Evolutionary conservation across 2,888 invertebrate species (phyloP).

Genomic region (Heliconius ismenius): DNA sequence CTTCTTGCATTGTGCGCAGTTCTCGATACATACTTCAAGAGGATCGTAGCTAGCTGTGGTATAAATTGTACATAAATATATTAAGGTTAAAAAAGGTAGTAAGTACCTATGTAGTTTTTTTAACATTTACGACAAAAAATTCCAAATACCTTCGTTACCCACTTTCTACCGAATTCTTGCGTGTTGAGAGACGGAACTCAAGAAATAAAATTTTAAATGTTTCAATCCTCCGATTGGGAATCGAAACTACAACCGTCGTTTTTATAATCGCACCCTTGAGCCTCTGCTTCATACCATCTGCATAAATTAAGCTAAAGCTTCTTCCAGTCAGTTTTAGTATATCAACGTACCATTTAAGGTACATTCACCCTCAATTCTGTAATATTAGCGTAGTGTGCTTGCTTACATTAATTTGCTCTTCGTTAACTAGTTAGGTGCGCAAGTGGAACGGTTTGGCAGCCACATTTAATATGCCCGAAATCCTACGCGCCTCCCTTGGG

Average conservation of each 20-base stretch:
- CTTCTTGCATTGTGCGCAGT: conserved; percentile 94
- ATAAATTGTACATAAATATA: conserved; percentile 24
- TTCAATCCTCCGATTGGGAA: not conserved
- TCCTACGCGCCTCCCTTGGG: conserved; percentile 23
- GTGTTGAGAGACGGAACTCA: too few relatives aligned
- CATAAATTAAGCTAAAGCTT: not conserved
- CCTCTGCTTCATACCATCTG: too few relatives aligned
- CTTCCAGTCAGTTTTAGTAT: not conserved
- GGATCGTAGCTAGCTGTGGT: conserved; percentile 77
- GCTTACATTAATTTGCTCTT: conserved; percentile 27
- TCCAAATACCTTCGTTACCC: too few relatives aligned
- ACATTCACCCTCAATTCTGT: conserved; percentile 1
- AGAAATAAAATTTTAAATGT: not conserved
- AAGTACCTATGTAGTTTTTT: not conserved
- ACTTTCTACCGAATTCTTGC: too few relatives aligned
- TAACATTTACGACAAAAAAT: too few relatives aligned
- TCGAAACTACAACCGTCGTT: too few relatives aligned
- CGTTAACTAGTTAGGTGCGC: conserved; percentile 20
- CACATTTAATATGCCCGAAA: conserved; percentile 25
- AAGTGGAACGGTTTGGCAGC: conserved; percentile 8
- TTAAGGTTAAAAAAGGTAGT: not conserved
- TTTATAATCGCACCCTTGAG: too few relatives aligned
- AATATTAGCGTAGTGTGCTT: conserved; percentile 10
- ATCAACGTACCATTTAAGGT: not conserved
- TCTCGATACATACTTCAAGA: conserved; percentile 88